Base-by-base conservation (phyloP, 2,113 vertebrate species). In the Ictidomys tridecemlineatus region DNA sequence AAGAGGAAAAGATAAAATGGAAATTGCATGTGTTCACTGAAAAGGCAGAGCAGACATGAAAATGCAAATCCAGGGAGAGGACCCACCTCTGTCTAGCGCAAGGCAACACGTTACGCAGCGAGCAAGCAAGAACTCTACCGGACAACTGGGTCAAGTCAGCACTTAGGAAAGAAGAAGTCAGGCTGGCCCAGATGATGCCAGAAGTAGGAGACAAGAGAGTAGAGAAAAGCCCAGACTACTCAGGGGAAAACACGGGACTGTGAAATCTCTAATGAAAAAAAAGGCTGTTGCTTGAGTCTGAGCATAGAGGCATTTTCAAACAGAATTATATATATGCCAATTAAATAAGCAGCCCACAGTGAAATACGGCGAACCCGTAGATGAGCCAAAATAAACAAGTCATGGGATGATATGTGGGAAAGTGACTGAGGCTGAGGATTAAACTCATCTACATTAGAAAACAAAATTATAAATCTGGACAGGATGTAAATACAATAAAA, bases 401-500 rank as follows among this genome's bases (percentile, higher is more conserved):
- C 56, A 72, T 72, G 45, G 51, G 91, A 94, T 79, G 37, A 67
- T 84, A 65, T n/a, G 14, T 45, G 34, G 10, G n/a, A 78, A 92
- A 92, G 69, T 85, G 74, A n/a, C 56, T n/a, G 61, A 67, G 22
- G n/a, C 8, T 97, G 74, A 87, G 32, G 79, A 92, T 87, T 79
- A 83, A 77, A 58, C 17, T 93, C 26, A 92, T 87, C 53, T 79
- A 91, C 85, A 48, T 92, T 70, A 85, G 85, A 32, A 83, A 93
- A 82, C 42, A 65, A 79, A 94, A 87, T 16, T 34, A 74, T 67
- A 34, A 42, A 79, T 70, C 42, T 65, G 48, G 96, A 78, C 3
- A 82, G 42, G 70, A 96, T 58, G 16, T 70, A 92, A 96, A 83
- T 74, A 70, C 39, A 86, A 86, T 92, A 93, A 85, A 95, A 89